Evolutionary conservation across 2,797 vertebrate genomes (phyloP), one percentile per base, ranked within the genome.

Genomic region (Hapalemur alaotrensis): DNA sequence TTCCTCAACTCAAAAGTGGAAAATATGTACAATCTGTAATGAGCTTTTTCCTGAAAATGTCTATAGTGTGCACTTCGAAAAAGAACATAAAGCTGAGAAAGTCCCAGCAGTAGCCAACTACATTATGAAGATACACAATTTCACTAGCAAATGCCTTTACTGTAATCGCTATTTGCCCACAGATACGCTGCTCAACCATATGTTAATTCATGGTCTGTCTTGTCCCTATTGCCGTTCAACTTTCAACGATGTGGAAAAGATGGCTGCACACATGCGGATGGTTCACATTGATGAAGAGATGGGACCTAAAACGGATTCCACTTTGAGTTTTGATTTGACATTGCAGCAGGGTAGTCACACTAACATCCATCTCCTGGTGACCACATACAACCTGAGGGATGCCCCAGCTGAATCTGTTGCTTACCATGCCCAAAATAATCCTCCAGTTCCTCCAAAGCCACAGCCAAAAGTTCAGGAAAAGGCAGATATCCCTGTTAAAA

Each of bases 121-220:
- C 98, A 99, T 99, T 95, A 99, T 99, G 99, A 99, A 99, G 98
- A 99, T 99, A 98, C 99, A 99, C 98, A 99, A 99, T 98, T 99
- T 99, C 98, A 99, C 99, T 98, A 99, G 99, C 98, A 99, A 99
- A 99, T 99, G 99, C 99, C 99, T 99, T 94, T 99, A 99, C 98
- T 99, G 99, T 98, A 99, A 99, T 98, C 99, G 99, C 94, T 99
- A 99, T 97, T 98, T 99, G 97, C 99, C 99, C 97, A 99, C 99
- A 28, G 99, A 99, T 98, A 99, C 99, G 0, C 97, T 99, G 98
- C 99, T 99, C 84, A 99, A 99, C 97, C 99, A 99, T 95, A 99
- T 99, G 99, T 97, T 99, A 96, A 99, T 99, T 96, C 99, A 99
- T 10, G 99, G 99, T 59, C 99, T 99, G 80, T 99, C 99, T 3